Conservation (phyloP, 2,113 vertebrate species). For the Apus apus region DNA sequence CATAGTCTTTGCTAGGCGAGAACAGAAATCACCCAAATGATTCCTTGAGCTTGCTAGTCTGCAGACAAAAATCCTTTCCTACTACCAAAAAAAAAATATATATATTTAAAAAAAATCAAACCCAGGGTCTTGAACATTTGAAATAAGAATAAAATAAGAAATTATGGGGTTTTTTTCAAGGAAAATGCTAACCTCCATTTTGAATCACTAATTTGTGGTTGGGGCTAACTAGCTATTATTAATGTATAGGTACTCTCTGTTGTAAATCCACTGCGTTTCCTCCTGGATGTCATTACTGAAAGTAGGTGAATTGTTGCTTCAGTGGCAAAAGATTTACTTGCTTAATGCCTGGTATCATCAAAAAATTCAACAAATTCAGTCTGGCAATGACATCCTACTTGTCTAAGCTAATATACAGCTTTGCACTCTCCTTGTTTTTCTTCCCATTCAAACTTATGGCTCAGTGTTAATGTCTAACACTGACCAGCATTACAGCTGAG, state of each 20-base stretch:
- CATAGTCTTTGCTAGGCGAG: background rate
- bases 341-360: slow-evolving; percentile 28
- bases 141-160: background rate
- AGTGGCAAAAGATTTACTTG: slow-evolving; percentile 21
- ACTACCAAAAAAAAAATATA: background rate
- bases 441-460: background rate
- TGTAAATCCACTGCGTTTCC: background rate
- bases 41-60: rapidly evolving
- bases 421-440: background rate
- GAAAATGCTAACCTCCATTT: background rate
- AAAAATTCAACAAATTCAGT: slow-evolving; percentile 50
- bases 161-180: rapidly evolving
- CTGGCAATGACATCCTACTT: slow-evolving; percentile 26
- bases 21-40: background rate
- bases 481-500: background rate
- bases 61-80: background rate
- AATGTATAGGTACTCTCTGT: background rate
- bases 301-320: background rate
- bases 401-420: background rate
- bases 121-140: background rate
- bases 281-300: background rate
- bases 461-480: background rate
- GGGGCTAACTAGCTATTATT: background rate
- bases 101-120: background rate
- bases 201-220: background rate